A percentile compares a stretch with the other conserved stretches of the same genome.
Conservation (phyloP, 2,797 vertebrate species). For the Chlorospingus flavigularis region DNA sequence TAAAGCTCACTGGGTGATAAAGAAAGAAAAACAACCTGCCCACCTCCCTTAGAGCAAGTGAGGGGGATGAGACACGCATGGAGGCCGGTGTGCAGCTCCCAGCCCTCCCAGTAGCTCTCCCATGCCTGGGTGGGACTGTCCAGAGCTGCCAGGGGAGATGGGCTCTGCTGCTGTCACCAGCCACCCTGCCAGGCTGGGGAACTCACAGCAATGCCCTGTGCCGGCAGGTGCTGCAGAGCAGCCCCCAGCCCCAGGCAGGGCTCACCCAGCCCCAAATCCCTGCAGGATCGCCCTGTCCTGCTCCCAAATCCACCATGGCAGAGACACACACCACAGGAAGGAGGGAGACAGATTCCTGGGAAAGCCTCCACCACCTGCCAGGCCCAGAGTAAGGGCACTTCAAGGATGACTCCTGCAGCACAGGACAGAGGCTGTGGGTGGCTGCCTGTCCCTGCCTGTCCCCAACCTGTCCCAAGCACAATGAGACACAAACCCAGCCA, state of each 20-base stretch:
- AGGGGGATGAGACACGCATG: neutral
- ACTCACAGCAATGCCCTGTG: neutral
- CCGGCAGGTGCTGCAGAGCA: neutral
- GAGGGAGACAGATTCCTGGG: neutral
- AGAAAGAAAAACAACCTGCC: neutral
- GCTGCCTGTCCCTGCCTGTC: neutral
- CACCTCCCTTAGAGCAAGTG: neutral
- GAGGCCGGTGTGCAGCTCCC: neutral
- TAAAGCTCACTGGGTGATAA: neutral
- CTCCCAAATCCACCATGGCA: fast-evolving
- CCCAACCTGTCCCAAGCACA: fast-evolving
- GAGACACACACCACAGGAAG: neutral
- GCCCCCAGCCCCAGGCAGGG: neutral
- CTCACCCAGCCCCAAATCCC: neutral
- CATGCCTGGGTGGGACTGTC: fast-evolving
- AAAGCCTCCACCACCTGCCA: neutral
- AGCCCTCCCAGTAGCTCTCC: neutral
- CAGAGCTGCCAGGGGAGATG: neutral
- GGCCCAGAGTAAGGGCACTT: neutral
- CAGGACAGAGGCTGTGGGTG: neutral
- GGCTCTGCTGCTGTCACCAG: neutral
- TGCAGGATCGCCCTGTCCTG: neutral
- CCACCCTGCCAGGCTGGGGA: neutral
- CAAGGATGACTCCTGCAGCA: neutral
- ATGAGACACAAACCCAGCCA: neutral